Conservation (phyloP, 2,113 vertebrate genomes). For the Apodemus sylvaticus region DNA sequence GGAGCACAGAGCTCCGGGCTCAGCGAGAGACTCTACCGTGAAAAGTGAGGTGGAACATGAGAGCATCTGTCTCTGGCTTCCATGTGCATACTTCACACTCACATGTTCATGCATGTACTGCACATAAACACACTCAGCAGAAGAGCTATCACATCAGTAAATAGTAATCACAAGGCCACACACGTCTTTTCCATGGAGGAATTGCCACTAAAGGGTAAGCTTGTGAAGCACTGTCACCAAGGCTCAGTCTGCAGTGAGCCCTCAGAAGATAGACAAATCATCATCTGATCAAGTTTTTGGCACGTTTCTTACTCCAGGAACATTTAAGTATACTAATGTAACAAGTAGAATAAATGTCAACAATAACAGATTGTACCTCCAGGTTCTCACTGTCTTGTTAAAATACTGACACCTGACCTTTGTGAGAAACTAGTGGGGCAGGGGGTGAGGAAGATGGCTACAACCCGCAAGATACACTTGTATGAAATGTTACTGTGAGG, state of each 20-base stretch:
- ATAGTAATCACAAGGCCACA: not conserved
- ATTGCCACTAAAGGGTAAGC: slow-evolving; percentile 17
- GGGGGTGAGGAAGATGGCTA: not conserved
- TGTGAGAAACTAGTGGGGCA: not conserved
- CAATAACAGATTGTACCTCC: not conserved
- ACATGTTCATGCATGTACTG: not conserved
- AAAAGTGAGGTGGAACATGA: not conserved
- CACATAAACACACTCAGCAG: not conserved
- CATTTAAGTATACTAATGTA: slow-evolving; percentile 30
- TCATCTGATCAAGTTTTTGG: slow-evolving; percentile 1
- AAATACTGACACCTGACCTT: not conserved
- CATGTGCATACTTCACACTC: not conserved
- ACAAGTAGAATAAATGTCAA: not conserved
- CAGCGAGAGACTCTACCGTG: not conserved
- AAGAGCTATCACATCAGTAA: not conserved
- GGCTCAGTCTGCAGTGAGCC: not conserved
- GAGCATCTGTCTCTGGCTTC: too few relatives aligned
- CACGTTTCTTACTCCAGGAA: not conserved
- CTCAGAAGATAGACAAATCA: slow-evolving; percentile 1
- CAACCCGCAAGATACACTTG: not conserved
- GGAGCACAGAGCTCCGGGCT: not conserved
- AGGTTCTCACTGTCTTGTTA: slow-evolving; percentile 41
- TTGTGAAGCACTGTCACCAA: not conserved
- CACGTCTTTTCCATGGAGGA: not conserved
- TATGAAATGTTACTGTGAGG: not conserved